phyloP scores from a whole-genome alignment of 2,888 invertebrate species.

The Drosophila siamana region DNA sequence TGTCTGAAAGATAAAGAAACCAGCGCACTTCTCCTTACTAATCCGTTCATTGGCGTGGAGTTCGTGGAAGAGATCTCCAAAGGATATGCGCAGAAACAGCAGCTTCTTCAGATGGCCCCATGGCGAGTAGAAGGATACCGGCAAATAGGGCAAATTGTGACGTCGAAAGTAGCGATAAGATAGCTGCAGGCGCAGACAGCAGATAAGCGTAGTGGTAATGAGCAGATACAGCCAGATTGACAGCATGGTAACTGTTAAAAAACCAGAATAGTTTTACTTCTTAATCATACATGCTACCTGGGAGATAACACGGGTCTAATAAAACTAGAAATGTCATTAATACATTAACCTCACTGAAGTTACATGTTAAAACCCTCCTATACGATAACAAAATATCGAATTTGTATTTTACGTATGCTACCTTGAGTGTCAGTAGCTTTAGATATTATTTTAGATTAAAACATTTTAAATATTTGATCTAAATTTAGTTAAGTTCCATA shows the following conservation, averaged over 20 bases:
- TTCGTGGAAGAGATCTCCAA: constrained; percentile 81
- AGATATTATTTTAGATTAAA: too few relatives aligned
- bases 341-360: too few relatives aligned
- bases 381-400: too few relatives aligned
- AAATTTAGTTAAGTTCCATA: too few relatives aligned
- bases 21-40: constrained; percentile 66
- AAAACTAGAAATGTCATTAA: too few relatives aligned
- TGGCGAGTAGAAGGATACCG: constrained; percentile 74
- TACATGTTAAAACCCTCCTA: too few relatives aligned
- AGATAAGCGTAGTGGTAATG: constrained; percentile 27
- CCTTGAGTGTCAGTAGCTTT: too few relatives aligned
- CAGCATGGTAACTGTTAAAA: constrained; percentile 38
- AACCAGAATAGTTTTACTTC: background rate
- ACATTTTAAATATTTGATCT: too few relatives aligned
- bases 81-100: constrained; percentile 77
- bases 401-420: too few relatives aligned
- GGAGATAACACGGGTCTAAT: too few relatives aligned
- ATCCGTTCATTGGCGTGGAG: constrained; percentile 75
- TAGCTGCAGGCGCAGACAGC: constrained; percentile 42
- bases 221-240: constrained; percentile 32
- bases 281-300: background rate
- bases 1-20: constrained; percentile 85
- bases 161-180: constrained; percentile 73
- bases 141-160: constrained; percentile 77
- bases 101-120: constrained; percentile 84